Conservation (phyloP, 2,113 vertebrate genomes). For the Leptosomus discolor region DNA sequence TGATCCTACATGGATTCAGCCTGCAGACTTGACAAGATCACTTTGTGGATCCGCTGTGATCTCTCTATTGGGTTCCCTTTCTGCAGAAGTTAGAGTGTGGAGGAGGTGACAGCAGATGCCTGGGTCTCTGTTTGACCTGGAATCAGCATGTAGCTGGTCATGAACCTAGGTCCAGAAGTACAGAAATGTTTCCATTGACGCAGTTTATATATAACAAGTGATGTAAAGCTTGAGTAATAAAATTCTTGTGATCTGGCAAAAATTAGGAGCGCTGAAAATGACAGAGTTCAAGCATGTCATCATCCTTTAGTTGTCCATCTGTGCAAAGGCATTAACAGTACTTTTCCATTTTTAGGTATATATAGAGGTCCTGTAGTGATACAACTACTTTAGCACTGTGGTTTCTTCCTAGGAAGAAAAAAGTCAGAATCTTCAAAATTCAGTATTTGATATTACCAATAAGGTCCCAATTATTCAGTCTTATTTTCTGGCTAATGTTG, state of each 20-base stretch:
- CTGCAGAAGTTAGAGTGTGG: background rate
- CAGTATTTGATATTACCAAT: background rate
- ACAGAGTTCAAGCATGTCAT: background rate
- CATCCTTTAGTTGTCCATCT: background rate
- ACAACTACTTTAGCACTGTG: background rate
- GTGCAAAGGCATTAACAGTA: background rate
- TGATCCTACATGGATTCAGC: background rate
- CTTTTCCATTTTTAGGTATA: background rate
- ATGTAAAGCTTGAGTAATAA: background rate
- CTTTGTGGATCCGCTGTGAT: background rate
- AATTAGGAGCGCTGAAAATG: background rate
- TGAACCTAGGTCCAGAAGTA: background rate
- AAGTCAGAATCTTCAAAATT: background rate
- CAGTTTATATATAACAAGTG: background rate
- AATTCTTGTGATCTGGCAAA: background rate
- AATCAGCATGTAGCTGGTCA: background rate
- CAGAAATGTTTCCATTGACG: background rate
- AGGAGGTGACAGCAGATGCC: background rate
- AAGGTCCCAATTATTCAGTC: background rate
- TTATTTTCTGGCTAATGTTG: background rate
- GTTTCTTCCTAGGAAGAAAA: background rate
- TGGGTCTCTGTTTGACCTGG: background rate
- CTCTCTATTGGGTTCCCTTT: background rate
- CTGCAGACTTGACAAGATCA: background rate
- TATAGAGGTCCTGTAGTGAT: background rate